Conservation (phyloP, 2,888 invertebrate species). For the Sesia apiformis region DNA sequence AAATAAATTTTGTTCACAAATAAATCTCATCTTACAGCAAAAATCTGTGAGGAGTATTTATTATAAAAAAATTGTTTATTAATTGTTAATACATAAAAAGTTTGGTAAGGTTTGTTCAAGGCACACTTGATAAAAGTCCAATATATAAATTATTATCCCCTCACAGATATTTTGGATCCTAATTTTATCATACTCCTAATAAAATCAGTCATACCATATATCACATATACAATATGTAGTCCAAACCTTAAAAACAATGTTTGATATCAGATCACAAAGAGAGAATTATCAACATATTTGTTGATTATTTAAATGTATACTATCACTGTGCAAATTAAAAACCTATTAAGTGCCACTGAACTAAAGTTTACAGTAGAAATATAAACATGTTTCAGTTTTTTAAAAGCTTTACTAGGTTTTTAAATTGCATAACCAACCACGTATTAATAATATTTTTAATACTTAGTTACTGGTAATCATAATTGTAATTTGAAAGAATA, state of each 20-base stretch:
- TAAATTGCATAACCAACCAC: too few species aligned
- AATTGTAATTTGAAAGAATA: too few species aligned
- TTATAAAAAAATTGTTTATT: slow-evolving; percentile 3
- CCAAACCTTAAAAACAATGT: neutral
- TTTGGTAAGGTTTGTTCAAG: slow-evolving; percentile 30
- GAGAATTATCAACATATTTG: neutral
- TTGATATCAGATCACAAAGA: neutral
- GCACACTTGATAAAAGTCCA: slow-evolving; percentile 34
- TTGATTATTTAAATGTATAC: too few species aligned
- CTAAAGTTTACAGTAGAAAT: too few species aligned
- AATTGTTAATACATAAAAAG: slow-evolving; percentile 11
- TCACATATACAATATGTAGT: slow-evolving; percentile 29
- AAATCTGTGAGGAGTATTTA: slow-evolving; percentile 40
- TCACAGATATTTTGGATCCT: slow-evolving; percentile 36
- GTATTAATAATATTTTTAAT: too few species aligned
- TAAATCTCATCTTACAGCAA: slow-evolving; percentile 31
- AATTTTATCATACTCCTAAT: slow-evolving; percentile 26
- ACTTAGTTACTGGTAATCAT: too few species aligned
- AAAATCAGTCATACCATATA: slow-evolving; percentile 55
- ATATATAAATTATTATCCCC: slow-evolving; percentile 22
- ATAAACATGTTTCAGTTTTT: too few species aligned
- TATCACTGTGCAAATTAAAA: too few species aligned
- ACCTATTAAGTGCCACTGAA: too few species aligned
- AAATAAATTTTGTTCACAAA: slow-evolving; percentile 46
- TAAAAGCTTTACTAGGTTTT: too few species aligned